Base-by-base conservation (phyloP, 1,140 invertebrate species). In the Oncopodura yosiiana region DNA sequence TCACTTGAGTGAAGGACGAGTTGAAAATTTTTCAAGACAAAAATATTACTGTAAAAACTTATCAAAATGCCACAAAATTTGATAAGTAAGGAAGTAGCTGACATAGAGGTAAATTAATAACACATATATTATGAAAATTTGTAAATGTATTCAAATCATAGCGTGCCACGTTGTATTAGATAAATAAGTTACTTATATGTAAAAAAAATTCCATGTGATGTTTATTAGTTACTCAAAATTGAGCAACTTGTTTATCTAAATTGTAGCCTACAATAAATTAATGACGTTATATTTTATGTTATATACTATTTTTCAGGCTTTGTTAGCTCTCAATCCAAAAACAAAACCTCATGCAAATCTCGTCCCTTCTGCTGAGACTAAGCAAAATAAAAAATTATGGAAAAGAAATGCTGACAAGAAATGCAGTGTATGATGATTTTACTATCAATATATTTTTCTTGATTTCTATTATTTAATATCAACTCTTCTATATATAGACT, bases 381-480 rank as follows among this genome's bases (percentile, higher is more conserved):
- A 96, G 73, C 73, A 78, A 53, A 84, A 83, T 55, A 97, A 96
- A 68, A 79, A 82, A 56, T 84, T 89, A 58, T 98, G 94, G 94
- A 98, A 98, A 70, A 76, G 94, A 61, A 98, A 97, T 70, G 68
- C 76, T 0, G 80, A 87, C 62, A 86, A 89, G 65, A 82, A 83
- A 60, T 94, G 90, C 68, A 74, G 75, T 1, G 89, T 93, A 78
- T 81, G 82, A 73, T 50, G 48, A 57, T 19, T 54, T 53, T 24
- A 49, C 34, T 8, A 12, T 12, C 11, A 24, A 11, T 21, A 29
- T 41, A 6, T 16, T 8, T 41, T 41, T 18, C 18, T 41, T 41
- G 27, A 8, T 0, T 1, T 27, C 14, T 3, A 37, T 3, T 16
- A 14, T 36, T 4, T 27, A 26, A 2, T 54, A 27, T 48, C 16